Conservation (phyloP, 2,888 invertebrate species). For the Allophyes oxyacanthae region DNA sequence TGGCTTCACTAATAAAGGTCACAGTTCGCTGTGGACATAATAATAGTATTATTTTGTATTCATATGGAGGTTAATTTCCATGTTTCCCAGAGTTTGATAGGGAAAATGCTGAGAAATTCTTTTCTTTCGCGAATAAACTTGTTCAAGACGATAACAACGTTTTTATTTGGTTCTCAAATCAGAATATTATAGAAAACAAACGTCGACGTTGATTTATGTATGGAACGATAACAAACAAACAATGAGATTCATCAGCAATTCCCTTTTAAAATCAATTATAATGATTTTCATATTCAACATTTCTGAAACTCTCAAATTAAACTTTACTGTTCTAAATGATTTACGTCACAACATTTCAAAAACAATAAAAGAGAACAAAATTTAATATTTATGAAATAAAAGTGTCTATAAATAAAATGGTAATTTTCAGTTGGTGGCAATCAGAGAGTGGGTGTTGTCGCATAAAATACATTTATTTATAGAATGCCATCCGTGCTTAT, state of each 20-base stretch:
- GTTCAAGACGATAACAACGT: neutral
- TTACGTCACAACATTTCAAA: too few relatives aligned
- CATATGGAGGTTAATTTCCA: slow-evolving; percentile 11
- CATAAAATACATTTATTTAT: slow-evolving; percentile 48
- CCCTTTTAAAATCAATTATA: too few relatives aligned
- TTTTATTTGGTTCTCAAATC: too few relatives aligned
- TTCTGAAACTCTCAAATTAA: neutral
- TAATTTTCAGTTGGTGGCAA: slow-evolving; percentile 27
- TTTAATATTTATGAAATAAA: slow-evolving; percentile 33
- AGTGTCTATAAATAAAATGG: slow-evolving; percentile 30
- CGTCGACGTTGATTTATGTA: too few relatives aligned
- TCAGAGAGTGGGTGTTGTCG: slow-evolving; percentile 28
- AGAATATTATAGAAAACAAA: too few relatives aligned
- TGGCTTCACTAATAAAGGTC: slow-evolving; percentile 29
- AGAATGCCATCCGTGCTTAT: slow-evolving; percentile 33
- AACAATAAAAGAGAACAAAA: slow-evolving; percentile 7
- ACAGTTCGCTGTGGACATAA: neutral
- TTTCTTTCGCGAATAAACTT: neutral
- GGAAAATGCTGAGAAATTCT: neutral
- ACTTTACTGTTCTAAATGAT: neutral
- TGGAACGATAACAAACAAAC: too few relatives aligned
- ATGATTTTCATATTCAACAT: neutral
- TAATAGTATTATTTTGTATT: slow-evolving; percentile 12
- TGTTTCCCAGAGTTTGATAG: slow-evolving; percentile 17
- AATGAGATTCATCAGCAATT: too few relatives aligned